Base-by-base conservation (phyloP, 1,140 invertebrate genomes). In the Tetramorium simillimum region DNA sequence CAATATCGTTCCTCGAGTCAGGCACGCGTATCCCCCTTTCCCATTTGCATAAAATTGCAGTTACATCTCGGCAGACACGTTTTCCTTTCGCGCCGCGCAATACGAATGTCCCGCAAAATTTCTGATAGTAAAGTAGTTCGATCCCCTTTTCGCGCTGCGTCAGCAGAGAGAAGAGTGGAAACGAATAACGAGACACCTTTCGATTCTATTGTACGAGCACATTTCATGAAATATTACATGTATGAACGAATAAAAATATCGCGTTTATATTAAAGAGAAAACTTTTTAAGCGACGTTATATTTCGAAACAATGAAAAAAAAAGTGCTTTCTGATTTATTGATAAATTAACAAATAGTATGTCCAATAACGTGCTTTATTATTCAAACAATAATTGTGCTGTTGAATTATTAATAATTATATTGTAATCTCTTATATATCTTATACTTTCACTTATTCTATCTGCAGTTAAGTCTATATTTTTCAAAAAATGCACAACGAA, bases 41-140 rank as follows among this genome's bases (percentile, higher is more conserved):
- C 80, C 53, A 84, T 84, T 84, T 84, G 69, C 80, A 84, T 84
- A 84, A 84, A 84, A 84, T 84, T 84, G 80, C 80, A 84, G 80
- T 84, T 84, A 84, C 80, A 84, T 84, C 80, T 84, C 24, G 69
- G 69, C 53, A 84, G 80, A 84, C 80, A 84, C 80, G 80, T 84
- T 84, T 75, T 75, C 80, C 80, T 84, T 75, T 70, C 80, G 43
- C 53, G 40, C 80, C 80, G 40, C 51, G 63, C 80, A 73, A 73
- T 82, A 82, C 24, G 53, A 73, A 82, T 58, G 80, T 82, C 80
- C 37, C 69, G 53, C 53, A 43, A 84, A 84, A 84, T 84, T 84
- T 84, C 80, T 84, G 80, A 84, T 84, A 84, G 80, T 49, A 84
- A 60, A 84, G 56, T 84, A 84, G 69, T 84, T 84, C 80, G 69